Evolutionary conservation across 35 echinoderm and acorn worm genomes (phyloP), one percentile per base, ranked within the genome.

Genomic region (Lytechinus pictus): DNA sequence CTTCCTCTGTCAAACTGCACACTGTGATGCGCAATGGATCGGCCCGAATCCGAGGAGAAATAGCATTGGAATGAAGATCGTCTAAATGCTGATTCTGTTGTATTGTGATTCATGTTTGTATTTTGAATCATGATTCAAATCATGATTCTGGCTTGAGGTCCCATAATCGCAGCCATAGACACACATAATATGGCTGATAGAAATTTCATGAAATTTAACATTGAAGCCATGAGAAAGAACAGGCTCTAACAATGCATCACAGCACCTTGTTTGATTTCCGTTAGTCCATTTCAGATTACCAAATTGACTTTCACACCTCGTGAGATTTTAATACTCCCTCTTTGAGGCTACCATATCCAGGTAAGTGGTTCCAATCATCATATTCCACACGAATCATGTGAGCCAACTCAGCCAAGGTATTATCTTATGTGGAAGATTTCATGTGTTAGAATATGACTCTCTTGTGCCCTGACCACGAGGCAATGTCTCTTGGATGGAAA

Each of bases 291-390:
- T 79, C 66, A 79, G 66, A 79, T 79, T n/a, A 5, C 19, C 66
- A 79, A 79, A 79, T 79, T 79, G 66, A 79, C 66, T 79, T 79
- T 79, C 66, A 79, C 66, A 79, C 66, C 66, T 79, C 66, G n/a
- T 8, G 66, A 24, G 66, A 79, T 79, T 16, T 79, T 24, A 8
- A 79, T 79, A 79, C 66, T 79, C 66, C 14, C 66, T 79, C 66
- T 24, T 44, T 24, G 66, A 79, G 66, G 66, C 66, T 6, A 16
- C 16, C 3, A 16, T 72, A 6, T 79, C 19, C 66, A 79, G 66
- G 16, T 79, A 79, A 16, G 55, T 79, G 16, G 66, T 79, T 79
- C 66, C 66, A 16, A 79, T 79, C 66, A 79, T 24, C 2, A n/a
- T 24, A n/a, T 79, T 5, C 66, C n/a, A 79, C 66, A n/a, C 66